Percentiles rank a stretch among this genome's conserved stretches.
Conservation (phyloP, 2,888 invertebrate genomes). For the Acleris cristana region DNA sequence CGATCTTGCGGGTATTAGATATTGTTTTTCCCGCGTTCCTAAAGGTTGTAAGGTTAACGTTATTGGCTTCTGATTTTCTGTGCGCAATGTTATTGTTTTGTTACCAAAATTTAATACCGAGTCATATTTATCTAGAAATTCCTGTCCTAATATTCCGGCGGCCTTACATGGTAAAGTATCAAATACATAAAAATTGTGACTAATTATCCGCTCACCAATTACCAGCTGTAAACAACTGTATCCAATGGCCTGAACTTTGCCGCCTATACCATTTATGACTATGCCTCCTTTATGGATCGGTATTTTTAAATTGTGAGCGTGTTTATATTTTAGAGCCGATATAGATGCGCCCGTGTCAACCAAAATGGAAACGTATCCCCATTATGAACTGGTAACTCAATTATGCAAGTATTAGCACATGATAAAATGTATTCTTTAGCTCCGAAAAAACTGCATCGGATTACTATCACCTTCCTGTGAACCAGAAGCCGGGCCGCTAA, state of each 20-base stretch:
- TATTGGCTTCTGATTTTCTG: neutral
- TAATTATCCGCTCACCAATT: neutral
- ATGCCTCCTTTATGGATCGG: slow-evolving; percentile 18
- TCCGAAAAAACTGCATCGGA: slow-evolving; percentile 36
- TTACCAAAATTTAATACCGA: slow-evolving; percentile 26
- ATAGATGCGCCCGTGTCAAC: slow-evolving; percentile 22
- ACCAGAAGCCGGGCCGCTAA: slow-evolving; percentile 8
- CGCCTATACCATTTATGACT: slow-evolving; percentile 32
- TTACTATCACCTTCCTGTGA: neutral
- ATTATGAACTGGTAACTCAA: neutral
- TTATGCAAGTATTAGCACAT: slow-evolving; percentile 1
- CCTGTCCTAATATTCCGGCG: slow-evolving; percentile 36
- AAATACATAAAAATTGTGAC: slow-evolving; percentile 37
- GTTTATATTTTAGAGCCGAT: slow-evolving; percentile 29
- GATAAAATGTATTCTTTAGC: slow-evolving; percentile 21
- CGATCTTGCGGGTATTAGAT: slow-evolving; percentile 10
- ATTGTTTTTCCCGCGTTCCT: no score
- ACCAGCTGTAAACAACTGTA: slow-evolving; percentile 4
- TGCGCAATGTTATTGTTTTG: slow-evolving; percentile 22
- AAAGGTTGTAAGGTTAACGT: no score
- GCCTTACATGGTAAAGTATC: slow-evolving; percentile 30
- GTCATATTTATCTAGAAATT: slow-evolving; percentile 32
- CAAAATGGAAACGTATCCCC: neutral
- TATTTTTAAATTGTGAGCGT: slow-evolving; percentile 8
- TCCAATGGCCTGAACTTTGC: slow-evolving; percentile 36